phyloP scores from a whole-genome alignment of 1,140 invertebrate species.

The Manduca sexta region DNA sequence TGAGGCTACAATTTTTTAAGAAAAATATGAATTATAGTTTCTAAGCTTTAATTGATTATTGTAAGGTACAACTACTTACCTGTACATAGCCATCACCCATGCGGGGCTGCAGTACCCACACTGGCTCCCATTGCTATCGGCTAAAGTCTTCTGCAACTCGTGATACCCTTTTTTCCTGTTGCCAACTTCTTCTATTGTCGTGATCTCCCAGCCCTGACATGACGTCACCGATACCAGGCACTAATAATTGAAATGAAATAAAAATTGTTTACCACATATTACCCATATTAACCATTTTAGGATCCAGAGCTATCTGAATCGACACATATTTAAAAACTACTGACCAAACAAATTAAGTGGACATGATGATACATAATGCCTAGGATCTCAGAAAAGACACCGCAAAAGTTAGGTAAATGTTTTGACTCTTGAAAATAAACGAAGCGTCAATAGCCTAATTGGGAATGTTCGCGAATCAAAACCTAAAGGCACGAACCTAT shows the following conservation, averaged over 20 bases:
- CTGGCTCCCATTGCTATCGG: slow-evolving; percentile 83
- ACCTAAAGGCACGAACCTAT: too few species aligned
- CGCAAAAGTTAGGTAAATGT: too few species aligned
- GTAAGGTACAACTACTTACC: slow-evolving; percentile 36
- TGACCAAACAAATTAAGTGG: too few species aligned
- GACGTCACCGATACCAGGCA: slow-evolving; percentile 80
- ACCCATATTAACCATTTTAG: too few species aligned
- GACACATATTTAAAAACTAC: too few species aligned
- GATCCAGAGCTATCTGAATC: too few species aligned
- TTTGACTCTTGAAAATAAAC: too few species aligned
- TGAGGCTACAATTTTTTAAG: slow-evolving; percentile 10
- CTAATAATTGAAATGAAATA: slow-evolving; percentile 50
- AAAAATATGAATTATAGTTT: neutral
- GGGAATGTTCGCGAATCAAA: too few species aligned
- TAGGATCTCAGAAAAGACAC: too few species aligned
- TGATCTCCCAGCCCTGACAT: slow-evolving; percentile 82
- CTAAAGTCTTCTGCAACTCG: slow-evolving; percentile 78
- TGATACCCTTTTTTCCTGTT: slow-evolving; percentile 81
- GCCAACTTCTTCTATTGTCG: slow-evolving; percentile 85
- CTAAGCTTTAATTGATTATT: neutral
- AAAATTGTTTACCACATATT: too few species aligned
- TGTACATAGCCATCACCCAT: slow-evolving; percentile 91
- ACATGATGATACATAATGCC: too few species aligned
- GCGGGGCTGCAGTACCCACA: slow-evolving; percentile 89
- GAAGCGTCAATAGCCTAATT: too few species aligned